A percentile compares a stretch with the other conserved stretches of the same genome.
Conservation (phyloP, 64 coral and sea anemone genomes). For the Trachythela sp. region DNA sequence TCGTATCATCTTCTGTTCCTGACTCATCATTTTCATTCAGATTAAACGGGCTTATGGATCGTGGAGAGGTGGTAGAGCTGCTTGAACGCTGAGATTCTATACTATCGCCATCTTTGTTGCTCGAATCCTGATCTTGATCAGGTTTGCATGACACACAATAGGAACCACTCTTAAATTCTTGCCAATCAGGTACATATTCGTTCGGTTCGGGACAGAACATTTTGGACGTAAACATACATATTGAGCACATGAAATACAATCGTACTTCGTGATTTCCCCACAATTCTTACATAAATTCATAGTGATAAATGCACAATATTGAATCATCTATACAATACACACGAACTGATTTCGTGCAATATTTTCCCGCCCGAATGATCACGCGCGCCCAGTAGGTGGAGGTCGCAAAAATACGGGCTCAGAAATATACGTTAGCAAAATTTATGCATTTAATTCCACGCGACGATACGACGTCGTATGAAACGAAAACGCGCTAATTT, state of each 20-base stretch:
- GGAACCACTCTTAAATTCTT: constrained; percentile 28
- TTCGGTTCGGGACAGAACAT: constrained; percentile 38
- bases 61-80: neutral
- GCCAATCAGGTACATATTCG: constrained; percentile 36
- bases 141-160: constrained; percentile 13
- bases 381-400: constrained; percentile 8
- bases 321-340: neutral
- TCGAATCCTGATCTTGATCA: neutral
- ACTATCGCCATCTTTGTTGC: neutral
- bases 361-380: neutral
- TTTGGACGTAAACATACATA: constrained; percentile 30
- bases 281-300: constrained; percentile 12
- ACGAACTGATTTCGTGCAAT: neutral
- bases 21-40: neutral
- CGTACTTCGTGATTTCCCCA: neutral
- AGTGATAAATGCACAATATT: constrained; percentile 25
- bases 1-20: neutral
- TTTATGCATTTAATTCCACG: constrained; percentile 58
- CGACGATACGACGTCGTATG: too few relatives aligned
- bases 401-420: neutral
- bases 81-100: neutral
- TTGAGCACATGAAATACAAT: constrained; percentile 24
- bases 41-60: neutral
- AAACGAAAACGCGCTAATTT: too few relatives aligned
- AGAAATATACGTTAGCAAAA: constrained; percentile 26